phyloP scores from a whole-genome alignment of 2,113 vertebrate genomes.

The Eira barbara region DNA sequence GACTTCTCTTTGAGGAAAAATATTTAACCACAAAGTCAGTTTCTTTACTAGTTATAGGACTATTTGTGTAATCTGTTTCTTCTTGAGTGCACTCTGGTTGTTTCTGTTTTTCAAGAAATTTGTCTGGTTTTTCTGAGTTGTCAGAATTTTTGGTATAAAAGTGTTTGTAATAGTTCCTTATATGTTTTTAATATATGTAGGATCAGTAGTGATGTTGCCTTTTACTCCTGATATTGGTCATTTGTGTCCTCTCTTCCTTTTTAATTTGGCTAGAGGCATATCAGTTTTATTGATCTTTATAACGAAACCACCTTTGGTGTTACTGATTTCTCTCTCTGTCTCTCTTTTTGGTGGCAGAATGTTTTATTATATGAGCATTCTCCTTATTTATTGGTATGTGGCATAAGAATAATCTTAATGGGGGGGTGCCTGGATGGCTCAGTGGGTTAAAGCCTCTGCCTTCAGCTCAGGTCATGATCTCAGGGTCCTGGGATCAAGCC shows the following conservation, averaged over 20 bases:
- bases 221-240: not conserved
- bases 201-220: not conserved
- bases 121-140: not conserved
- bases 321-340: not conserved
- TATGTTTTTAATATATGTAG: not conserved
- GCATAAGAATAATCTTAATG: not conserved
- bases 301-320: not conserved
- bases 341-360: not conserved
- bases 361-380: not conserved
- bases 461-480: too few relatives aligned
- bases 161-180: not conserved
- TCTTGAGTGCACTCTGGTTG: not conserved
- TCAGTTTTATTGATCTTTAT: not conserved
- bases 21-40: not conserved
- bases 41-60: not conserved
- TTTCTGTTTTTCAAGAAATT: not conserved
- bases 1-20: not conserved
- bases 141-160: not conserved
- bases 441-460: too few relatives aligned
- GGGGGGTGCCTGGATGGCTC: too few relatives aligned
- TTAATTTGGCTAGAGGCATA: not conserved
- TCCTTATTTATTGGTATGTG: not conserved
- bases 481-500: too few relatives aligned
- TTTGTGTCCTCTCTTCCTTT: not conserved
- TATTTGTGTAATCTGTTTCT: not conserved